Evolutionary conservation across 2,888 invertebrate genomes (phyloP), one percentile per base, ranked within the genome.

Genomic region (Heliconius ismenius): DNA sequence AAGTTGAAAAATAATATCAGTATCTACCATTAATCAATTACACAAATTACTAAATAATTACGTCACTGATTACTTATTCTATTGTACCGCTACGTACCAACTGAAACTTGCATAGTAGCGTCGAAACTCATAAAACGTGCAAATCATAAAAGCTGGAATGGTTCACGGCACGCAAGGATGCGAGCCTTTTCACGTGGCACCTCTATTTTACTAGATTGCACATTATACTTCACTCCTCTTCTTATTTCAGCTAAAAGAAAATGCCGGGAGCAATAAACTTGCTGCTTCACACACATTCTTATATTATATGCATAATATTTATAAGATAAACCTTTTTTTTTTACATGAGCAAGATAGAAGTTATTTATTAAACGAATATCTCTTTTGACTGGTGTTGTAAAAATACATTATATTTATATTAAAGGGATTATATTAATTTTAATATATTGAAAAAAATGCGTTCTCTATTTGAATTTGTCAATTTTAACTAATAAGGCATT

Each of bases 141-240:
- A 87, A 87, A 88, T 84, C 86, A 86, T 88, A 87, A 89, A 87
- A 84, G 85, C 82, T 82, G 83, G 85, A 90, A 91, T 89, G 86
- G 89, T 89, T 90, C 89, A 89, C 84, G 86, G 79, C 91, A 92
- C 90, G 90, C 91, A 84, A 87, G 85, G 88, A 90, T 88, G 86
- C 83, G 85, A 85, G 86, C 83, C 82, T 85, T 88, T 86, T 84
- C 84, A 83, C 83, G 81, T 83, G 85, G 84, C 84, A 83, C 84
- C 84, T 83, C 87, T 87, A 88, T 90, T 91, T 83, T 85, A 84
- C 85, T 88, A 90, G 89, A 92, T 91, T 90, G 89, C 89, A 87
- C 87, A 89, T 90, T 86, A 89, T 90, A 88, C 89, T 88, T 87
- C 86, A 86, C 85, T 83, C 87, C 81, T 83, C 81, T 83, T 82